Conservation (phyloP, 2,113 vertebrate genomes). For the Ranitomeya imitator region DNA sequence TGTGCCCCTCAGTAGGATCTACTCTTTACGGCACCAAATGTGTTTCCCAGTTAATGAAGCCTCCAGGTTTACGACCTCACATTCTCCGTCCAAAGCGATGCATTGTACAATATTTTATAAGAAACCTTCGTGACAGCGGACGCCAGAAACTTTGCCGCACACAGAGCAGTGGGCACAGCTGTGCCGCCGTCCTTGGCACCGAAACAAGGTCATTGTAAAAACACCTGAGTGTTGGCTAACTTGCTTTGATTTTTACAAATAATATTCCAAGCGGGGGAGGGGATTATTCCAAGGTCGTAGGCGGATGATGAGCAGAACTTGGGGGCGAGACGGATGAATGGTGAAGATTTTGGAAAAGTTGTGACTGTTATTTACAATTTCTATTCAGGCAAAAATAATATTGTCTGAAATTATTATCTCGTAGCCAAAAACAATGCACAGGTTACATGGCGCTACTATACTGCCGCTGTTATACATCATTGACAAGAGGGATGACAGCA, state of each 20-base stretch:
- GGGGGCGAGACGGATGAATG: not conserved
- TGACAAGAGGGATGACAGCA: not conserved
- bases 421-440: not conserved
- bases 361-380: not conserved
- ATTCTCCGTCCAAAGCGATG: constrained; percentile 23
- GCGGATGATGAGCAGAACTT: not conserved
- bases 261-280: not conserved
- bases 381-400: not conserved
- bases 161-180: not conserved
- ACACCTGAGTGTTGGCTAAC: not conserved
- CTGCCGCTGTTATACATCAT: not conserved
- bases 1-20: constrained; percentile 59
- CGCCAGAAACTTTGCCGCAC: not conserved
- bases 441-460: not conserved
- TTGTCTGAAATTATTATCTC: not conserved
- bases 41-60: constrained; percentile 64
- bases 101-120: constrained; percentile 24
- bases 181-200: not conserved
- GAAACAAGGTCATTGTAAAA: not conserved
- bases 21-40: constrained; percentile 38
- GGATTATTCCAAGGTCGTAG: constrained; percentile 9
- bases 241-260: constrained; percentile 28
- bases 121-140: not conserved
- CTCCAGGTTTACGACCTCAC: constrained; percentile 53
- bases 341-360: not conserved